phyloP scores from a whole-genome alignment of 2,797 vertebrate genomes.

The Nyctibius grandis region DNA sequence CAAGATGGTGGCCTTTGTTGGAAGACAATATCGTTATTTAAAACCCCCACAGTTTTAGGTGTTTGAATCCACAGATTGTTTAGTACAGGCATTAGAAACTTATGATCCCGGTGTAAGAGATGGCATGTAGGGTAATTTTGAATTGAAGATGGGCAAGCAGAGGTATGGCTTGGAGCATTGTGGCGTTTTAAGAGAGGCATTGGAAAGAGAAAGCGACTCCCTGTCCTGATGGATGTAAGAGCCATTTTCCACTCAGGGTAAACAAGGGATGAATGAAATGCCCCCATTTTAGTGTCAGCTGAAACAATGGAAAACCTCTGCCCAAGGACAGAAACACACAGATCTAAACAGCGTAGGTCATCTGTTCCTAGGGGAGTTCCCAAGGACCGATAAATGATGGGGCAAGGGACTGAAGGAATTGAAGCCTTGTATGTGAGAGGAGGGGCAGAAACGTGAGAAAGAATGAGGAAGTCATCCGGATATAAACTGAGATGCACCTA shows the following conservation, averaged over 20 bases:
- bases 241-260: background rate
- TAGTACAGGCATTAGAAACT: background rate
- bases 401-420: background rate
- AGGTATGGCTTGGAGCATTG: background rate
- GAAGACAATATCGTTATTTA: background rate
- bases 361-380: background rate
- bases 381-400: rapidly evolving
- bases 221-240: background rate
- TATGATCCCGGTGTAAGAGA: background rate
- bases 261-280: background rate
- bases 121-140: background rate
- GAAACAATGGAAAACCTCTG: slow-evolving; percentile 1
- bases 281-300: background rate
- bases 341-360: background rate
- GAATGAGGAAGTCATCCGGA: background rate
- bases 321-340: background rate
- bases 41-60: background rate
- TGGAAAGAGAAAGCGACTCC: background rate
- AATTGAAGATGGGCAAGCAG: background rate
- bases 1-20: background rate
- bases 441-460: background rate
- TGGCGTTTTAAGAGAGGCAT: background rate
- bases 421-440: background rate
- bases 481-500: background rate
- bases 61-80: background rate